Conservation (phyloP, 2,888 invertebrate species). For the Meteorus colon region DNA sequence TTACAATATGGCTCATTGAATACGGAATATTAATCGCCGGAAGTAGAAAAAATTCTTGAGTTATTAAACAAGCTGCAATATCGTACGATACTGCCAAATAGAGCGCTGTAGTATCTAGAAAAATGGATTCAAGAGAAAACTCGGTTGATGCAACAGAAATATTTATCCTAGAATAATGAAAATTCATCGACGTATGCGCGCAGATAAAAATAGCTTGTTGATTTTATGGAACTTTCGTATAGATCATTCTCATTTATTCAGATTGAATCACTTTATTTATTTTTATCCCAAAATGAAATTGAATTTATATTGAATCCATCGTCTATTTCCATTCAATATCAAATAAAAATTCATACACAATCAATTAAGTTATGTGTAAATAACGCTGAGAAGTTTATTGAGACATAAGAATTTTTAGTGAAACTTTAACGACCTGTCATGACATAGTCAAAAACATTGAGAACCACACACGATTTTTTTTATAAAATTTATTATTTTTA, state of each 20-base stretch:
- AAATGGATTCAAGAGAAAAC: constrained; percentile 22
- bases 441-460: background rate
- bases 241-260: background rate
- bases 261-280: background rate
- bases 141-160: constrained; percentile 27
- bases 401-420: background rate
- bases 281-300: background rate
- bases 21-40: constrained; percentile 29
- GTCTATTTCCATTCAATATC: background rate
- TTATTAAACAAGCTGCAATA: background rate
- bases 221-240: background rate
- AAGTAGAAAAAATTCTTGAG: background rate
- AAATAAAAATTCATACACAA: background rate
- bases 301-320: background rate
- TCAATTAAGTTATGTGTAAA: background rate
- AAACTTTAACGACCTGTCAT: background rate
- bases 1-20: constrained; percentile 30
- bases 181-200: background rate
- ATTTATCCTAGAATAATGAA: constrained; percentile 14
- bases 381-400: background rate
- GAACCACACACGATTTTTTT: background rate
- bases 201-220: background rate
- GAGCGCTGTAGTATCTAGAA: background rate
- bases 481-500: background rate
- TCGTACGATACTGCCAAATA: background rate